Percentiles rank a stretch among this genome's conserved stretches.
Evolutionary conservation across 2,113 vertebrate species (phyloP).

Genomic region (Garra rufa): DNA sequence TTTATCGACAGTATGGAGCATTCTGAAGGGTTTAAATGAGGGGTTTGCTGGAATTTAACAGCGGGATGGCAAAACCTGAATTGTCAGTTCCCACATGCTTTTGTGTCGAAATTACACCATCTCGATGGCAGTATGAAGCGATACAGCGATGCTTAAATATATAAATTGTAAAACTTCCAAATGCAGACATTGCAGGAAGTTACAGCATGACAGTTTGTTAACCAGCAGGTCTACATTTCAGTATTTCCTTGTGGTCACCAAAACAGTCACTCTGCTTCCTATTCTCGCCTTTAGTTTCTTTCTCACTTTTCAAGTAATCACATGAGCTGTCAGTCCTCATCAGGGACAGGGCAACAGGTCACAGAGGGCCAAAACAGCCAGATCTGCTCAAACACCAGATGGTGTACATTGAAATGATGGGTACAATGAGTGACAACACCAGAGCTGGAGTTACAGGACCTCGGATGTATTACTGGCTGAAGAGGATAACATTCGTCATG

Average conservation of each 20-base stretch:
- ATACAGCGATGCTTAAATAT: neutral
- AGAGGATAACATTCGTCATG: neutral
- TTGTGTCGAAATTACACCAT: neutral
- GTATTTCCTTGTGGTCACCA: neutral
- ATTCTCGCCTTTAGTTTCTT: neutral
- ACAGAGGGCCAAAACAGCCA: neutral
- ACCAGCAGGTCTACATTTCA: neutral
- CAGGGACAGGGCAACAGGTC: neutral
- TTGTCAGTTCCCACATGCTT: neutral
- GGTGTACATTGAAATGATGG: neutral
- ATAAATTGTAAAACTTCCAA: neutral
- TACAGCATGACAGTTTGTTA: neutral
- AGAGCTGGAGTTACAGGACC: neutral
- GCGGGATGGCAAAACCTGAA: neutral
- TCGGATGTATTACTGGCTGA: constrained; percentile 9
- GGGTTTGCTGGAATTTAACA: neutral
- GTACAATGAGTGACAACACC: neutral
- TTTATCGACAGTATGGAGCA: neutral
- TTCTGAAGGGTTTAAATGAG: neutral
- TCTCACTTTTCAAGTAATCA: neutral
- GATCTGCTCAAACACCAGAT: constrained; percentile 11
- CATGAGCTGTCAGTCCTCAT: neutral
- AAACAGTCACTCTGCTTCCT: neutral
- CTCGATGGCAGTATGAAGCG: neutral
- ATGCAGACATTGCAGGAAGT: neutral